These are phyloP conservation scores for Polydrusus tereticollis DNA, from an alignment of 2,888 invertebrate species.

Conservation along the genomic window DNA sequence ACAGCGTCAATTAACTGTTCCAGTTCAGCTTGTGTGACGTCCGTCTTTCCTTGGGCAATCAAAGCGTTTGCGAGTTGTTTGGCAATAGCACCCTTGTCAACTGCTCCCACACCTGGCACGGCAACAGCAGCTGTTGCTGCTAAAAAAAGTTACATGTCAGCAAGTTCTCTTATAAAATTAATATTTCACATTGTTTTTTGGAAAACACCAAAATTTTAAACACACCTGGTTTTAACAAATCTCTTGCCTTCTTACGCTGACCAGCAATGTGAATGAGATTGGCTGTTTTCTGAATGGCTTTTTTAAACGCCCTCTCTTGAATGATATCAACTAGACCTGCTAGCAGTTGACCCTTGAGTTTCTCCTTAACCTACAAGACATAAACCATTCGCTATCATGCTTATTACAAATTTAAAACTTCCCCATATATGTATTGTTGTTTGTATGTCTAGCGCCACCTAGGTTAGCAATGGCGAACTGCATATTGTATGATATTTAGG, in stretches of 20 bases:
- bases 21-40: slow-evolving; percentile 83
- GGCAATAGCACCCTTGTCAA: slow-evolving; percentile 85
- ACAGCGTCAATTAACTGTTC: slow-evolving; percentile 86
- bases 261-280: slow-evolving; percentile 78
- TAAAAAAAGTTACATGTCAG: background rate
- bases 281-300: slow-evolving; percentile 82
- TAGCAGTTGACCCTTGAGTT: slow-evolving; percentile 72
- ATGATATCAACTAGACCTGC: slow-evolving; percentile 68
- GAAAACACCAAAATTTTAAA: too few species aligned
- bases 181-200: too few species aligned
- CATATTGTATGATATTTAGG: too few species aligned
- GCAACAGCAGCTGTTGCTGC: slow-evolving; percentile 66
- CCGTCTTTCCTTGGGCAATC: slow-evolving; percentile 83
- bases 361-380: slow-evolving; percentile 75
- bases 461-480: too few species aligned
- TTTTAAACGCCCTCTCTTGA: slow-evolving; percentile 80
- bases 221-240: slow-evolving; percentile 51
- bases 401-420: too few species aligned
- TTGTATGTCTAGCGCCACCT: too few species aligned
- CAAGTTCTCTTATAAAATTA: background rate
- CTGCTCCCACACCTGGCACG: slow-evolving; percentile 78
- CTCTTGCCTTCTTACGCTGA: slow-evolving; percentile 66
- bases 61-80: slow-evolving; percentile 85
- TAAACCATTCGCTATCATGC: background rate
- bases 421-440: too few species aligned